These are phyloP conservation scores for Drosophila anomelani DNA, from an alignment of 2,888 invertebrate species.

Conservation along the genomic window DNA sequence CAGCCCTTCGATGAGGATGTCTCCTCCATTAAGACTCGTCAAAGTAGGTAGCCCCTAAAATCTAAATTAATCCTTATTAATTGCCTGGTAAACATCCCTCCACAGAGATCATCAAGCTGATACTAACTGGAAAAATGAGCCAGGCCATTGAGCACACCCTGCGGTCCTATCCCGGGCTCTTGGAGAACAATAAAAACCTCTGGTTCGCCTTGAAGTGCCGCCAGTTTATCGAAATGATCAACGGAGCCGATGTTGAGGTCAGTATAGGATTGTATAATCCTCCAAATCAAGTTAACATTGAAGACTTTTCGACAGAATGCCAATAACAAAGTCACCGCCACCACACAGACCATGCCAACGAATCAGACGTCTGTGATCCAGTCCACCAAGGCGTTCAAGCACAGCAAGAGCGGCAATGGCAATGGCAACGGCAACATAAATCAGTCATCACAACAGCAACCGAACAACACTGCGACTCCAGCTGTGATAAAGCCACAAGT, in stretches of 20 bases:
- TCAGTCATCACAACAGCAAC: slow-evolving; percentile 61
- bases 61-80: not conserved
- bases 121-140: slow-evolving; percentile 96
- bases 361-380: slow-evolving; percentile 93
- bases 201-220: slow-evolving; percentile 98
- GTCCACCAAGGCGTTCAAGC: slow-evolving; percentile 87
- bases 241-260: slow-evolving; percentile 92
- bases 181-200: slow-evolving; percentile 95
- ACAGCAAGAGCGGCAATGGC: slow-evolving; percentile 65
- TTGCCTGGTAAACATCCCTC: not conserved
- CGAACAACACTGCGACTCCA: slow-evolving; percentile 77
- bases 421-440: slow-evolving; percentile 33
- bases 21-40: slow-evolving; percentile 97
- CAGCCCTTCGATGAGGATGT: slow-evolving; percentile 96
- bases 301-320: slow-evolving; percentile 46
- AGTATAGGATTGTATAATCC: not conserved
- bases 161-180: slow-evolving; percentile 95
- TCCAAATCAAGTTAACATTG: not conserved
- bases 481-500: slow-evolving; percentile 80
- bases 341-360: slow-evolving; percentile 84
- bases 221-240: slow-evolving; percentile 99
- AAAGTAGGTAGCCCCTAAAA: slow-evolving; percentile 88
- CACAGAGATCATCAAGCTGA: slow-evolving; percentile 95
- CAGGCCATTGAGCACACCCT: slow-evolving; percentile 97
- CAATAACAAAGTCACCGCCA: slow-evolving; percentile 73